Evolutionary conservation across 2,797 vertebrate species (phyloP).

Genomic region (Chromis chromis): DNA sequence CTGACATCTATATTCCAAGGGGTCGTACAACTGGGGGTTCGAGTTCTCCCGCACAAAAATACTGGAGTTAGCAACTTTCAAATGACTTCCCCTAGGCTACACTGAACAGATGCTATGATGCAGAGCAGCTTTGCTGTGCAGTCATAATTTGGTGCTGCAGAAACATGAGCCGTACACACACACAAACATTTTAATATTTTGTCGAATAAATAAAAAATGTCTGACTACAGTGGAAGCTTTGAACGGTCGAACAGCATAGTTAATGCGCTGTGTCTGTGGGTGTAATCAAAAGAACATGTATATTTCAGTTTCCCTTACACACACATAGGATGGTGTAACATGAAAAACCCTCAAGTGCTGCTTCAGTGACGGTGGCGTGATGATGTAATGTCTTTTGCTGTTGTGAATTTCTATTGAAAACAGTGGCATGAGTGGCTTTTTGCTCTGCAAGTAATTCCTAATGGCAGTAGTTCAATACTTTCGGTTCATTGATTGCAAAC

Average conservation of each 20-base stretch:
- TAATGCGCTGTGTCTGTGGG: not conserved
- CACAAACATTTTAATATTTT: constrained; percentile 22
- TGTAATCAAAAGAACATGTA: not conserved
- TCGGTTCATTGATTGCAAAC: constrained; percentile 27
- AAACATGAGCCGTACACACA: constrained; percentile 14
- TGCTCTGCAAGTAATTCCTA: not conserved
- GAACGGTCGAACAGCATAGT: not conserved
- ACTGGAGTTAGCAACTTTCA: constrained; percentile 62
- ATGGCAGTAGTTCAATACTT: constrained; percentile 8
- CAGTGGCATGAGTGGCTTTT: not conserved
- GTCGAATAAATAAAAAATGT: constrained; percentile 21
- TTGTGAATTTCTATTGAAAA: not conserved
- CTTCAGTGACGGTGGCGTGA: not conserved
- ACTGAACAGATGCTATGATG: constrained; percentile 54
- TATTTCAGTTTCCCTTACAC: too few species aligned
- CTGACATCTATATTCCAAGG: constrained; percentile 5
- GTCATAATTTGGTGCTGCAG: constrained; percentile 37
- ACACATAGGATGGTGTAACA: not conserved
- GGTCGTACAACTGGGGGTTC: not conserved
- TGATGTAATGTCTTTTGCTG: not conserved
- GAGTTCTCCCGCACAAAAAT: constrained; percentile 40
- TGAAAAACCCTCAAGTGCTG: not conserved
- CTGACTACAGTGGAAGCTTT: not conserved
- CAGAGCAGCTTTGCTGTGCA: constrained; percentile 47
- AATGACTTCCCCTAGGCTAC: constrained; percentile 63